These are phyloP conservation scores for Microctonus hyperodae DNA, from an alignment of 2,888 invertebrate genomes.

Conservation along the genomic window DNA sequence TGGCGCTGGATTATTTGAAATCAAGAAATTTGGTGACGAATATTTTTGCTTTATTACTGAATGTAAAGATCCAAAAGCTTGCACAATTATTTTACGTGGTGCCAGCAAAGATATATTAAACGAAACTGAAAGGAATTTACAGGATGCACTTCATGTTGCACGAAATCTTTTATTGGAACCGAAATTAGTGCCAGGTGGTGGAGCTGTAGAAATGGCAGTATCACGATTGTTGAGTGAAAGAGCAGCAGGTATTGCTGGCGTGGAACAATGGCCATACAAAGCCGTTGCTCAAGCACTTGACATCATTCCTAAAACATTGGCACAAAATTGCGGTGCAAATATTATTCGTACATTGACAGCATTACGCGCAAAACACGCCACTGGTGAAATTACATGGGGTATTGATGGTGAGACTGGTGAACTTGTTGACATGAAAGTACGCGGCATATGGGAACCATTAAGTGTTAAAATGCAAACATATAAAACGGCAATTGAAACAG, in stretches of 20 bases:
- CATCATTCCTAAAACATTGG: slow-evolving; percentile 95
- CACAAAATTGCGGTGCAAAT: slow-evolving; percentile 98
- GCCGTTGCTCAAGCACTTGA: slow-evolving; percentile 95
- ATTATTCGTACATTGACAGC: slow-evolving; percentile 95
- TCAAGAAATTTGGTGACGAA: slow-evolving; percentile 93
- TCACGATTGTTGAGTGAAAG: slow-evolving; percentile 83
- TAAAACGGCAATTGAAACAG: slow-evolving; percentile 88
- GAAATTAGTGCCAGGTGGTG: slow-evolving; percentile 74
- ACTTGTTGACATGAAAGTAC: slow-evolving; percentile 88
- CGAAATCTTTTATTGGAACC: slow-evolving; percentile 86
- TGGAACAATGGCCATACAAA: slow-evolving; percentile 92
- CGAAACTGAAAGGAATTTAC: slow-evolving; percentile 94
- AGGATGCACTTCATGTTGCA: slow-evolving; percentile 96
- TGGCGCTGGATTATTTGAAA: slow-evolving; percentile 94
- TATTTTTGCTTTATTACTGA: slow-evolving; percentile 93
- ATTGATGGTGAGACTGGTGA: slow-evolving; percentile 95
- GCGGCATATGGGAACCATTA: slow-evolving; percentile 95
- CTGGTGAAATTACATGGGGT: slow-evolving; percentile 78
- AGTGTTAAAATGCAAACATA: slow-evolving; percentile 93
- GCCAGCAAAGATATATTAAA: slow-evolving; percentile 97
- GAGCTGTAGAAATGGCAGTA: slow-evolving; percentile 97
- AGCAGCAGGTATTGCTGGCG: slow-evolving; percentile 74
- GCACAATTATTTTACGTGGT: slow-evolving; percentile 94
- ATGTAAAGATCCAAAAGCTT: slow-evolving; percentile 97
- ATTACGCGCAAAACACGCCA: slow-evolving; percentile 90